Evolutionary conservation across 1,140 invertebrate genomes (phyloP).

Genomic region (Drosophila leontia): DNA sequence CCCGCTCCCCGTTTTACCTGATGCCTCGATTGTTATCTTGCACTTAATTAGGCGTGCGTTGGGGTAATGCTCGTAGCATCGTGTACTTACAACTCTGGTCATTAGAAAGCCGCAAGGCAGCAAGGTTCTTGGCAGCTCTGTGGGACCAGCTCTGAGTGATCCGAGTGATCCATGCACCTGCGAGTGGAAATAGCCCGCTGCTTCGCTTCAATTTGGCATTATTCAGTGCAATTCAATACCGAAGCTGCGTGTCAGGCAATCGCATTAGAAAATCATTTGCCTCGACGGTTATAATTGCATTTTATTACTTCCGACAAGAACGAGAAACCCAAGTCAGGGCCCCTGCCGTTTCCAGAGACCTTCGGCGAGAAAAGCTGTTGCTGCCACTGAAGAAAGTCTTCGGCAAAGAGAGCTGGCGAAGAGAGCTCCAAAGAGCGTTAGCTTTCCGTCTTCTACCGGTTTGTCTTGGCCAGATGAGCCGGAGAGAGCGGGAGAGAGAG

Average conservation of each 20-base stretch:
- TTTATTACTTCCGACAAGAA: conserved; percentile 75
- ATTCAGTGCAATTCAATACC: conserved; percentile 51
- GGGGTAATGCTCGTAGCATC: conserved; percentile 50
- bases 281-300: conserved; percentile 60
- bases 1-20: conserved; percentile 18
- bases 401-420: conserved; percentile 59
- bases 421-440: conserved; percentile 60
- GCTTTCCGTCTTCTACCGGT: conserved; percentile 74
- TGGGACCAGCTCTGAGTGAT: conserved; percentile 11
- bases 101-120: conserved; percentile 48
- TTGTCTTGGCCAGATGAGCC: conserved; percentile 50
- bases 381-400: conserved; percentile 59
- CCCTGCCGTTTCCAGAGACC: conserved; percentile 40
- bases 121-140: conserved; percentile 37
- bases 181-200: conserved; percentile 23
- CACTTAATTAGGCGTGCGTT: conserved; percentile 78
- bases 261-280: conserved; percentile 65
- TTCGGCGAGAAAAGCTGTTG: conserved; percentile 43
- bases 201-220: conserved; percentile 54
- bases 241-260: conserved; percentile 46
- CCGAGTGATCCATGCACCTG: conserved; percentile 51
- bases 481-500: conserved; percentile 15
- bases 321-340: conserved; percentile 18
- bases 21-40: conserved; percentile 62
- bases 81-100: conserved; percentile 46